Evolutionary conservation across 1,140 invertebrate species (phyloP).

Genomic region (Pygmarrhopalites habei): DNA sequence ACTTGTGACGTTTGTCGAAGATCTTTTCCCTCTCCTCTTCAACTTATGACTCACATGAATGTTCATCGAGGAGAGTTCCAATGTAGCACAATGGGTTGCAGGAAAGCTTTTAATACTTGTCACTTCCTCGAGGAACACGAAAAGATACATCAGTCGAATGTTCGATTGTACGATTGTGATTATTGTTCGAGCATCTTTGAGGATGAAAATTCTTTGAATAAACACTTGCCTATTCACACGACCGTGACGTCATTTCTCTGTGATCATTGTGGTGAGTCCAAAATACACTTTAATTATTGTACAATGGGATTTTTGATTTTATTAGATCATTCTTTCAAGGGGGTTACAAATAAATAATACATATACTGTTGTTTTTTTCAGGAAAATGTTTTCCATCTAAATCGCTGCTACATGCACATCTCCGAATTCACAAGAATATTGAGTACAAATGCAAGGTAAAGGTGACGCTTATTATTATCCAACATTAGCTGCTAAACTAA

Average conservation of each 20-base stretch:
- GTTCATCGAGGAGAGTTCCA: background rate
- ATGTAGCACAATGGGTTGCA: background rate
- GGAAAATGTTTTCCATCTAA: background rate
- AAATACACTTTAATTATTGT: no score
- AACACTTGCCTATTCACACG: background rate
- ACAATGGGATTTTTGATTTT: no score
- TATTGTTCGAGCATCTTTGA: background rate
- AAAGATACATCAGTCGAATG: background rate
- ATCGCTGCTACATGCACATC: background rate
- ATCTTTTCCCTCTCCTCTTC: background rate
- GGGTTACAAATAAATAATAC: no score
- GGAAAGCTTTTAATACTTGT: background rate
- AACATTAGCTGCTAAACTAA: no score
- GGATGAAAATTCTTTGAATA: background rate
- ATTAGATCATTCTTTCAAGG: no score
- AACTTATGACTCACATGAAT: conserved; percentile 10
- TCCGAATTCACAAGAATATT: background rate
- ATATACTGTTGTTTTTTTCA: no score
- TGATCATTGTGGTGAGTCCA: conserved; percentile 13
- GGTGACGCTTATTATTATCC: no score
- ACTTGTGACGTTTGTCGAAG: background rate
- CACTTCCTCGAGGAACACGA: background rate
- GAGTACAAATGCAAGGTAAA: conserved; percentile 13
- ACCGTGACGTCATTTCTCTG: background rate
- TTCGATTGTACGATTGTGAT: background rate